Evolutionary conservation across 53 echinoderm and acorn worm genomes (phyloP).

Genomic region (Echinarachnius parma): DNA sequence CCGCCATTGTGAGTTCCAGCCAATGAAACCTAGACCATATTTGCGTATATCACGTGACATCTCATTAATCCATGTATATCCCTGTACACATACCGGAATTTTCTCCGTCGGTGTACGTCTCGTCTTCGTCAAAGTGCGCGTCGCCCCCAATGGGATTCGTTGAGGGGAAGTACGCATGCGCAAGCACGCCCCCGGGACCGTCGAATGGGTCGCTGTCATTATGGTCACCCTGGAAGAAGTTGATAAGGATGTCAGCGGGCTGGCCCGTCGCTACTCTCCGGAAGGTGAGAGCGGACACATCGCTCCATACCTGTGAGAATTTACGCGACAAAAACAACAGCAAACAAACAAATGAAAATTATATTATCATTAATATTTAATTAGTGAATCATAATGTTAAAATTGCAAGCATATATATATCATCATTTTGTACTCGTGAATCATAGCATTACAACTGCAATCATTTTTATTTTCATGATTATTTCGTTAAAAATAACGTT

Average conservation of each 20-base stretch:
- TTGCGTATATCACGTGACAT: too few species aligned
- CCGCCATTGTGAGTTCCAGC: too few species aligned
- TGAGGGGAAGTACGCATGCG: slow-evolving; percentile 67
- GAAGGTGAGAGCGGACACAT: slow-evolving; percentile 59
- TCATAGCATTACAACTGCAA: too few species aligned
- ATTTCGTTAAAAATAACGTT: too few species aligned
- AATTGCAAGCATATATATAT: too few species aligned
- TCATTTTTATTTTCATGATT: too few species aligned
- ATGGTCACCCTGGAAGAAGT: slow-evolving; percentile 34
- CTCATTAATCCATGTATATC: too few species aligned
- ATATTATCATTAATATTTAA: not conserved
- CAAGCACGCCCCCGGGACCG: slow-evolving; percentile 51
- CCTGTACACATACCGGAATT: too few species aligned
- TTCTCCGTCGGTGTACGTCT: slow-evolving; percentile 37
- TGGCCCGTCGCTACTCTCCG: slow-evolving; percentile 9
- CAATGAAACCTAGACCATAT: too few species aligned
- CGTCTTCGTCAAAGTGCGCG: slow-evolving; percentile 71
- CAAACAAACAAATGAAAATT: not conserved
- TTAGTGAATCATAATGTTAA: not conserved
- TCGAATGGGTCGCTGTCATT: slow-evolving; percentile 55
- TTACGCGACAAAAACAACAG: too few species aligned
- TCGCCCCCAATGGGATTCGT: slow-evolving; percentile 40
- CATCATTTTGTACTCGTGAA: too few species aligned
- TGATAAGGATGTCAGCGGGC: slow-evolving; percentile 46
- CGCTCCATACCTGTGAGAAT: slow-evolving; percentile 60